Base-by-base conservation (phyloP, 37 sponge, comb jelly and placozoan genomes). In the Halichondria panicea region DNA sequence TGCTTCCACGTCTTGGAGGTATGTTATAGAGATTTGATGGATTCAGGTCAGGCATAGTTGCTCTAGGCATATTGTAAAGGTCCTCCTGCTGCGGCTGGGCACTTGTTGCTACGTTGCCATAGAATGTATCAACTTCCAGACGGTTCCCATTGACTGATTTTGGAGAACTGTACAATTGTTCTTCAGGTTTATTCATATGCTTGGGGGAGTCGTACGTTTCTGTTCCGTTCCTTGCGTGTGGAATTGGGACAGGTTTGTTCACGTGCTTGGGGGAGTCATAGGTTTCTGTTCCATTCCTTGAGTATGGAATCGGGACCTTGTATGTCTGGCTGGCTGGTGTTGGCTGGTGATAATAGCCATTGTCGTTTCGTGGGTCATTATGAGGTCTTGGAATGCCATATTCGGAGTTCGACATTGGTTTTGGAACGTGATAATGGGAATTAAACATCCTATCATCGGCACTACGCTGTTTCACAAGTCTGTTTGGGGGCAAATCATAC, bases 401-500 rank as follows among this genome's bases (percentile, higher is more conserved):
- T 5, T 27, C 24, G 39, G 13, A 18, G 4, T 72, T 41, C 58
- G 24, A 2, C 43, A 32, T 41, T 19, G 43, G 44, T 18, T 44
- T 21, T n/a, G 68, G 68, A n/a, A 66, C 43, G 3, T 40, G 39
- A n/a, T 66, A 66, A 32, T 3, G 15, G 15, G 15, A 18, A 15
- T 48, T 48, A 11, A 11, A 11, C 15, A 11, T 15, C 15, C 52
- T 15, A 48, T 48, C 52, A 48, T 48, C 52, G 15, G 52, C 52
- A 15, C 52, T 48, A 11, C 11, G 15, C 52, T 48, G 52, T 11
- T 11, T 48, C 3, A n/a, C 3, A 2, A 63, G 63, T n/a, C 33
- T 35, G 45, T 63, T 76, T n/a, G n/a, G n/a, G 38, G 76, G 76
- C 13, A 63, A 50, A 34, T 63, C 32, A 38, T 76, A 76, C 43